phyloP scores from a whole-genome alignment of 2,888 invertebrate genomes.

The Muschampia staudingeri region DNA sequence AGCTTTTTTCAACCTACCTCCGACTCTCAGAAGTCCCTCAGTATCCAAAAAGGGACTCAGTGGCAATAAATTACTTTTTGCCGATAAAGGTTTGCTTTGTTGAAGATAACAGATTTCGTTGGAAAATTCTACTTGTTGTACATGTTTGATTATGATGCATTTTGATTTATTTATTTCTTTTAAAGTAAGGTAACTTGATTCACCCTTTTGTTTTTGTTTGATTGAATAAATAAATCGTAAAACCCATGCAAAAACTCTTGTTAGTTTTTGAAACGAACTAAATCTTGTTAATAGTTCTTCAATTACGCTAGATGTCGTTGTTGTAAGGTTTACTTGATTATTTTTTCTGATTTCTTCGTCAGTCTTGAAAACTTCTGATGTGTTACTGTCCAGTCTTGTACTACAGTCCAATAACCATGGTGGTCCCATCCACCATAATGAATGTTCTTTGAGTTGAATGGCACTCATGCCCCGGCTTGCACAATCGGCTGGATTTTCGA shows the following conservation, averaged over 20 bases:
- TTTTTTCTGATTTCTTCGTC: neutral
- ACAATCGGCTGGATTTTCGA: constrained; percentile 63
- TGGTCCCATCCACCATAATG: constrained; percentile 15
- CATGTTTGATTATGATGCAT: neutral
- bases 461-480: constrained; percentile 54
- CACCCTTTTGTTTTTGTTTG: neutral
- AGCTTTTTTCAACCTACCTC: constrained; percentile 45
- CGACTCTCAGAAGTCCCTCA: neutral
- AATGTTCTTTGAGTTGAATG: constrained; percentile 35
- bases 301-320: neutral
- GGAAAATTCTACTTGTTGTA: neutral
- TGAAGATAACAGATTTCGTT: neutral
- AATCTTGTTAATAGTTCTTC: constrained; percentile 10
- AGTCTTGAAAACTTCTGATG: neutral
- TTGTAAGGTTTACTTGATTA: neutral
- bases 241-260: constrained; percentile 13
- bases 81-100: neutral
- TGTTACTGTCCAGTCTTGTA: neutral
- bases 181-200: neutral
- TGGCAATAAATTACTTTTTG: neutral
- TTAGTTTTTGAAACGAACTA: constrained; percentile 9
- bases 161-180: neutral
- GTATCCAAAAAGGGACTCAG: neutral
- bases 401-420: neutral
- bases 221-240: neutral